These are phyloP conservation scores for Nephrotoma guestfalica DNA, from an alignment of 2,888 invertebrate genomes.

Conservation along the genomic window DNA sequence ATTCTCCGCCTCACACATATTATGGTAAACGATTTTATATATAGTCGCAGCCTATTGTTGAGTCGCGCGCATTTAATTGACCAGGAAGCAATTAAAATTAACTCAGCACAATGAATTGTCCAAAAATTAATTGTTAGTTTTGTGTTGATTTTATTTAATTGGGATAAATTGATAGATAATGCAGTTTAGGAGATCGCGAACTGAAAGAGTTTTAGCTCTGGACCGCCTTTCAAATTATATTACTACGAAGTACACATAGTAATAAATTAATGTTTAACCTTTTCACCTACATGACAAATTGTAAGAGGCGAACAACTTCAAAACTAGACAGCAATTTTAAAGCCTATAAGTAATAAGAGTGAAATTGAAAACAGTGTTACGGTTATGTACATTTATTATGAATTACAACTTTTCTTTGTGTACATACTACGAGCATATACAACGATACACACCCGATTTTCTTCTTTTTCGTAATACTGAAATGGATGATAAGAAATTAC, in stretches of 20 bases:
- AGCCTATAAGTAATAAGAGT: not conserved
- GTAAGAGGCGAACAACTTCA: not conserved
- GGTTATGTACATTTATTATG: not conserved
- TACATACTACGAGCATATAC: not conserved
- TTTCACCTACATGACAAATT: not conserved
- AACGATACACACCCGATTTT: not conserved
- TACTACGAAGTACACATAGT: no score
- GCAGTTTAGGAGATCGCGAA: not conserved
- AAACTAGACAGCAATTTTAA: not conserved
- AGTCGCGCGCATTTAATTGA: not conserved
- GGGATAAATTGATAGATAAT: not conserved
- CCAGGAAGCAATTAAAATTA: not conserved
- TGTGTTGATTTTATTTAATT: not conserved
- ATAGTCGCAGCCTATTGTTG: not conserved
- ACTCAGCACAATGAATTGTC: not conserved
- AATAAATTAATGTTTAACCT: not conserved
- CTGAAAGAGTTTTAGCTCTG: not conserved
- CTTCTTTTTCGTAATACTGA: not conserved
- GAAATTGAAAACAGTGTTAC: not conserved
- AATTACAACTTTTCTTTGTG: not conserved
- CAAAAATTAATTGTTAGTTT: not conserved
- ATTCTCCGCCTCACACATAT: not conserved
- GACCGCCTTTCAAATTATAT: not conserved
- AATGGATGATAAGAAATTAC: not conserved
- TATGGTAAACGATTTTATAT: not conserved